phyloP scores from a whole-genome alignment of 1,140 invertebrate genomes.

The Araneus ventricosus region DNA sequence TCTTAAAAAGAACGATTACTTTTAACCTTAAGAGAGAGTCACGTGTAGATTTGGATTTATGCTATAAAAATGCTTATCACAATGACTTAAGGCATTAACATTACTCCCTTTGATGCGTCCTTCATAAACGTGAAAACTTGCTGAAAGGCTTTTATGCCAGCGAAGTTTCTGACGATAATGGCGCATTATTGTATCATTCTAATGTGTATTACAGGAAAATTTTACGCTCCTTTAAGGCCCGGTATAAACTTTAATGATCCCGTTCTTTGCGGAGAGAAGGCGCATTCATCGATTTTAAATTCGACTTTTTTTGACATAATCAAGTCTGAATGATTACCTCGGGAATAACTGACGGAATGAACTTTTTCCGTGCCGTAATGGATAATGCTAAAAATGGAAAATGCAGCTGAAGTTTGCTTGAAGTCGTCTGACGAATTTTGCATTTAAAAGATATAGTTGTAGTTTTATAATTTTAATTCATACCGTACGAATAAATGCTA shows the following conservation, averaged over 20 bases:
- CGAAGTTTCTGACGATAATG: neutral
- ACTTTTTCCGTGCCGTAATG: neutral
- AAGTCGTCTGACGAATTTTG: too few relatives aligned
- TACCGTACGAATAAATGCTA: too few relatives aligned
- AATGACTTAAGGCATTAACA: neutral
- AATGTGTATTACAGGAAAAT: neutral
- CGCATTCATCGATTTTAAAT: neutral
- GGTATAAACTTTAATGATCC: neutral
- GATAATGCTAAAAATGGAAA: neutral
- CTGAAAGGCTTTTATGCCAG: neutral
- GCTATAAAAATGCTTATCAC: conserved; percentile 17
- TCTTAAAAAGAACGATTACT: neutral
- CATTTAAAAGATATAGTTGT: too few relatives aligned
- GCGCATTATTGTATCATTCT: neutral
- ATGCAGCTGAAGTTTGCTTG: too few relatives aligned
- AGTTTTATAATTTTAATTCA: too few relatives aligned
- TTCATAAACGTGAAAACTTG: neutral
- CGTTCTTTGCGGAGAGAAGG: neutral
- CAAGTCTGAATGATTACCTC: neutral
- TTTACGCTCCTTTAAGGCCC: neutral
- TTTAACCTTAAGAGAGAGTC: neutral
- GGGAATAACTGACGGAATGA: neutral
- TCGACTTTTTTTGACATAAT: neutral
- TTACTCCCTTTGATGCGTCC: neutral
- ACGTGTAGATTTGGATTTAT: neutral